Evolutionary conservation across 2,797 vertebrate genomes (phyloP).

Genomic region (Syncerus caffer): DNA sequence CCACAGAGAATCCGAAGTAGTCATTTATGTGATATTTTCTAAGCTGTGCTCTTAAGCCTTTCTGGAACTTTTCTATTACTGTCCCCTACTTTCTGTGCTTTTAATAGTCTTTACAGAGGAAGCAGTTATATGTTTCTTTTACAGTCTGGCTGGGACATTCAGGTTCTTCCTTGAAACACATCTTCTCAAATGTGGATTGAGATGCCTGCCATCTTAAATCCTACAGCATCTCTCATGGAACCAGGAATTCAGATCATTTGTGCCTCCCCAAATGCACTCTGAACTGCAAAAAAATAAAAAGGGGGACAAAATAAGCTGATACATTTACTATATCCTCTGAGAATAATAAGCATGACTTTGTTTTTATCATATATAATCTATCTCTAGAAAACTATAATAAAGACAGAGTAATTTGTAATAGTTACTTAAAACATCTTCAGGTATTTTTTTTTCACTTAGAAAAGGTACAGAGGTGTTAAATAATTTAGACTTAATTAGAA

Average conservation of each 20-base stretch:
- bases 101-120: slow-evolving; percentile 30
- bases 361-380: neutral
- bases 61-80: slow-evolving; percentile 53
- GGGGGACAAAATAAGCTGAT: neutral
- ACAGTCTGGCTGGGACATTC: neutral
- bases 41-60: slow-evolving; percentile 8
- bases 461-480: neutral
- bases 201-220: neutral
- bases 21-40: slow-evolving; percentile 30
- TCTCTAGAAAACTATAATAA: neutral
- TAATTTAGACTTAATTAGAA: neutral
- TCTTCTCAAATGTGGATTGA: neutral
- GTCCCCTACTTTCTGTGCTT: neutral
- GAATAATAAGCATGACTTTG: neutral
- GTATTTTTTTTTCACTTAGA: neutral
- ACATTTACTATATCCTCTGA: neutral
- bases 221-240: neutral
- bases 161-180: neutral
- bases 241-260: neutral
- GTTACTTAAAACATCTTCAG: neutral
- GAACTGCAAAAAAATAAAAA: neutral
- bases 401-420: neutral
- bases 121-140: neutral
- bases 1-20: neutral
- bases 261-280: neutral